A percentile compares a stretch with the other conserved stretches of the same genome.
These are phyloP conservation scores for Acanthoscelides obtectus DNA, from an alignment of 2,888 invertebrate species.

Conservation along the genomic window DNA sequence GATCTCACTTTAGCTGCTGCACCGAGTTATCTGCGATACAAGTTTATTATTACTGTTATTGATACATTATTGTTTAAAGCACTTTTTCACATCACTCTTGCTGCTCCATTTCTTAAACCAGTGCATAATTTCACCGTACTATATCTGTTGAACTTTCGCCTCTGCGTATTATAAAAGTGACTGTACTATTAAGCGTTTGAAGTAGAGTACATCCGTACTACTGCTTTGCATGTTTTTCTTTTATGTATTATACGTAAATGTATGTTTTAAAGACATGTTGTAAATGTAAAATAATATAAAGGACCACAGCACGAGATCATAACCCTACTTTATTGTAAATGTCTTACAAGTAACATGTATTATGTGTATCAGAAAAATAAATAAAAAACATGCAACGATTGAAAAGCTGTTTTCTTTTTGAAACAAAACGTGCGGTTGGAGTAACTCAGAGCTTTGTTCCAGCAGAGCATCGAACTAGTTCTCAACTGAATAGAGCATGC, in stretches of 20 bases:
- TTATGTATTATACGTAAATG: conserved; percentile 20
- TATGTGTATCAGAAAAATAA: conserved; percentile 27
- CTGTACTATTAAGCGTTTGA: not conserved
- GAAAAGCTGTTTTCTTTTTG: not conserved
- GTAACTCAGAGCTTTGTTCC: too few species aligned
- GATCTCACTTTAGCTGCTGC: conserved; percentile 36
- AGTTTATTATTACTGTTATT: conserved; percentile 11
- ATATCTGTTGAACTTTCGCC: not conserved
- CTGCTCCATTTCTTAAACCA: too few species aligned
- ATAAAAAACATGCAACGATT: conserved; percentile 27
- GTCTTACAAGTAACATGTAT: conserved; percentile 14
- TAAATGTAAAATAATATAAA: conserved; percentile 18
- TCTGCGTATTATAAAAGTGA: not conserved
- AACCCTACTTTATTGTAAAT: conserved; percentile 18
- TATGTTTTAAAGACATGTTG: conserved; percentile 14
- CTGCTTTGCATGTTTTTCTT: conserved; percentile 15
- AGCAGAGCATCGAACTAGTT: too few species aligned
- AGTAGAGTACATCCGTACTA: conserved; percentile 20
- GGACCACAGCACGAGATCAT: conserved; percentile 37
- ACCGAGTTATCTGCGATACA: conserved; percentile 26
- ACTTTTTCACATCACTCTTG: too few species aligned
- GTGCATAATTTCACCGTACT: too few species aligned
- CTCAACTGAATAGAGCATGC: too few species aligned
- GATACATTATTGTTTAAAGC: conserved; percentile 6
- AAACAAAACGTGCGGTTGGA: too few species aligned